Base-by-base conservation (phyloP, 2,888 invertebrate genomes). In the Parasteatoda lunata region DNA sequence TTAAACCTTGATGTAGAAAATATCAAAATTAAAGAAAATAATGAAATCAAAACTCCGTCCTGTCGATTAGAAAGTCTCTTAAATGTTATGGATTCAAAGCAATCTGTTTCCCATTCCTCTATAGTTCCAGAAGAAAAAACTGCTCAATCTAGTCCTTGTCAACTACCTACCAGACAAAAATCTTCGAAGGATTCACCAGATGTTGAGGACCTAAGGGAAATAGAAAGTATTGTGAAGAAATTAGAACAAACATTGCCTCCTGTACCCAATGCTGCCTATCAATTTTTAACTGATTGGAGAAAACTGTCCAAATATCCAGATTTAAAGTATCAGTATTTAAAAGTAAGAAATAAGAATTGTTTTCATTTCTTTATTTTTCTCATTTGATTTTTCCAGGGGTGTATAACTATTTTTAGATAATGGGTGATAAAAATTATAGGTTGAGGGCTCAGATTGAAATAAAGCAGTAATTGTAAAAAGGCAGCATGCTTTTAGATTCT, bases 211-310 rank as follows among this genome's bases (percentile, higher is more conserved):
- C 66, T 15, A 30, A 66, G 30, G 70, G 77, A 68, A 13, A 66
- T 71, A n/a, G 70, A 59, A 77, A 52, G 66, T 13, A 30, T 73
- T n/a, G 68, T 78, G 11, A 54, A 49, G 15, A 47, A 68, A 47
- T 64, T 76, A 54, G 54, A 76, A 49, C 88, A 69, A 49, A n/a
- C 66, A 5, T 48, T 85, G 45, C 85, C 85, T 13, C 52, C 83
- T 71, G 66, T 76, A 13, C 88, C 88, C n/a, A 11, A 47, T 30
- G 65, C 75, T 11, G 77, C 83, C n/a, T 88, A 65, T 49, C 88
- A 88, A 49, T 88, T 88, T 79, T 69, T 77, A 15, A 72, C 72
- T 9, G 82, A 88, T 48, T 88, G 88, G 88, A 79, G 72, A 64
- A 69, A 70, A n/a, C 47, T 88, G 4, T 54, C 54, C 47, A 68